phyloP scores from a whole-genome alignment of 1,140 invertebrate genomes.

The Charaxes varanes region DNA sequence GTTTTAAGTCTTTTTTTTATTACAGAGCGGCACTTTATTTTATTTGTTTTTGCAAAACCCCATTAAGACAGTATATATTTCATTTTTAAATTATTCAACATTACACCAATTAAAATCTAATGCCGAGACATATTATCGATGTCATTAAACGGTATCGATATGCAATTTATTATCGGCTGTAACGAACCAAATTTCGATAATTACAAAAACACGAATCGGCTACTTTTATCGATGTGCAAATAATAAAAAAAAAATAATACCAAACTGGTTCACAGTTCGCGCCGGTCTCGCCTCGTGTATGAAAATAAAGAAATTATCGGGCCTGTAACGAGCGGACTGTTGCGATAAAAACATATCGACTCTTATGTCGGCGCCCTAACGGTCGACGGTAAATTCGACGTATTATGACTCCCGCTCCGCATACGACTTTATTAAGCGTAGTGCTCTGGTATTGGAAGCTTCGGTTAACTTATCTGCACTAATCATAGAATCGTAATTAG shows the following conservation, averaged over 20 bases:
- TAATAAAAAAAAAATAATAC: conserved; percentile 18
- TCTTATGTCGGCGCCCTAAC: conserved; percentile 42
- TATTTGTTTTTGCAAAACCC: too few species aligned
- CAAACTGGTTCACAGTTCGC: conserved; percentile 34
- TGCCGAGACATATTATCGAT: conserved; percentile 12
- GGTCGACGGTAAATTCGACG: conserved; percentile 45
- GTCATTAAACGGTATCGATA: conserved; percentile 17
- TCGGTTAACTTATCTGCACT: too few species aligned
- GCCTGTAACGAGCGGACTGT: conserved; percentile 39
- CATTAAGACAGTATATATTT: too few species aligned
- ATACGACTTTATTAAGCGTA: conserved; percentile 53
- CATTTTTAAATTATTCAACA: conserved; percentile 6
- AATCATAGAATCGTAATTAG: too few species aligned
- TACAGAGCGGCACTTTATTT: too few species aligned
- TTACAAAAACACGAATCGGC: conserved; percentile 28
- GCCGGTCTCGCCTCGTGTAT: conserved; percentile 23
- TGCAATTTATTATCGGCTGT: conserved; percentile 30
- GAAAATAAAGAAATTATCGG: conserved; percentile 57
- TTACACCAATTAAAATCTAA: conserved; percentile 16
- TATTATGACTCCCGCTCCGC: conserved; percentile 29
- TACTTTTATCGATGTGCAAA: conserved; percentile 24
- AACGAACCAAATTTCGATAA: conserved; percentile 28
- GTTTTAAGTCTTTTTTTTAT: too few species aligned
- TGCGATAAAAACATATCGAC: conserved; percentile 56
- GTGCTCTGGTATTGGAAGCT: too few species aligned